These are phyloP conservation scores for Lymantria monacha DNA, from an alignment of 2,888 invertebrate genomes.

Conservation along the genomic window DNA sequence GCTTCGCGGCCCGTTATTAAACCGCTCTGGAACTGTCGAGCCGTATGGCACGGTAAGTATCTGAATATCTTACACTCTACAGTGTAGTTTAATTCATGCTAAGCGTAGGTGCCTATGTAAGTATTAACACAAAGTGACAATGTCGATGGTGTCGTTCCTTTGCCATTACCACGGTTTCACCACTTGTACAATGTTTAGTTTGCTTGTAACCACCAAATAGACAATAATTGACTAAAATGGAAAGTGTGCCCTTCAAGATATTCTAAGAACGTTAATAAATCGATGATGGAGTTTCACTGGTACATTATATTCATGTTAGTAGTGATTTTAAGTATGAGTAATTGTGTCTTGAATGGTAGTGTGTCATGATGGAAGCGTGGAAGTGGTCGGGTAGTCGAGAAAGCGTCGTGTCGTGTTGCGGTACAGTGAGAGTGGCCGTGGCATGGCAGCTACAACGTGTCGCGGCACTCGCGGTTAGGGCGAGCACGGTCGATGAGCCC, in stretches of 20 bases:
- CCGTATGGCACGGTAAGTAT: not conserved
- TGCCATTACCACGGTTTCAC: no score
- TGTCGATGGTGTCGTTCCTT: no score
- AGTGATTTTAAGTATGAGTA: not conserved
- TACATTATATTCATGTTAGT: conserved; percentile 1
- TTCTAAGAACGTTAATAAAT: conserved; percentile 3
- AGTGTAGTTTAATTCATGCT: no score
- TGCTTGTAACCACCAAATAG: no score
- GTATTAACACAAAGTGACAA: no score
- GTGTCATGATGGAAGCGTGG: conserved; percentile 22
- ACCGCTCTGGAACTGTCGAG: not conserved
- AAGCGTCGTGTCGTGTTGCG: conserved; percentile 58
- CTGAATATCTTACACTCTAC: not conserved
- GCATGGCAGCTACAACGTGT: not conserved
- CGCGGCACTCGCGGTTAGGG: conserved; percentile 54
- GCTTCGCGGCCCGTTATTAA: not conserved
- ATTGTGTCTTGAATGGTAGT: conserved; percentile 15
- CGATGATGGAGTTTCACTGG: not conserved
- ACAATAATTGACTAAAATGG: no score
- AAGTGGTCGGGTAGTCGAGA: conserved; percentile 31
- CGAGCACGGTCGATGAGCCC: conserved; percentile 80
- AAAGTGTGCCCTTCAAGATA: no score
- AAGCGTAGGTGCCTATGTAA: no score
- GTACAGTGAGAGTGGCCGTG: conserved; percentile 60
- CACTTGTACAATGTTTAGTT: no score